A percentile compares a stretch with the other conserved stretches of the same genome.
Conservation (phyloP, 1,140 invertebrate species). For the Chymomyza costata region DNA sequence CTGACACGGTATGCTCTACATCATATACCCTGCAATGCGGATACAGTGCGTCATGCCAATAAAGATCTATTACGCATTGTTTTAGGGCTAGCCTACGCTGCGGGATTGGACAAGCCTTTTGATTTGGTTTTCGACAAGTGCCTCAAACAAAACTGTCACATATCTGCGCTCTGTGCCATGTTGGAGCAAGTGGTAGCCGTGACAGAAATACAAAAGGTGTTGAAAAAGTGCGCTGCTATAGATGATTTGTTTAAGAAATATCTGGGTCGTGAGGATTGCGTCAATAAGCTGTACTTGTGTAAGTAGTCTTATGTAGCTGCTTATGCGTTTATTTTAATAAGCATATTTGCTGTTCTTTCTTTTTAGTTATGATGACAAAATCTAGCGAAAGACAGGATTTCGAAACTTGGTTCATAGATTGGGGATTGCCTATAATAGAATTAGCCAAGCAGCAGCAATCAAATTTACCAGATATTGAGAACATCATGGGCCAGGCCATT, state of each 20-base stretch:
- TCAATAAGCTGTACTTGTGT: slow-evolving; percentile 55
- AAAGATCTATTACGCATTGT: slow-evolving; percentile 68
- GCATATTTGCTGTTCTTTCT: neutral
- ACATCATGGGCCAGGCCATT: slow-evolving; percentile 44
- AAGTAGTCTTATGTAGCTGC: slow-evolving; percentile 9
- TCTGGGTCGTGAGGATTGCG: slow-evolving; percentile 52
- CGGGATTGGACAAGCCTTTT: neutral
- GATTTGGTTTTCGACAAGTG: slow-evolving; percentile 28
- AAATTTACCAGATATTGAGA: slow-evolving; percentile 35
- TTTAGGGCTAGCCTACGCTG: slow-evolving; percentile 14
- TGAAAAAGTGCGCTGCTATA: slow-evolving; percentile 48
- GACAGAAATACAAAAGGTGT: slow-evolving; percentile 31
- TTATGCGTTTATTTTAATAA: neutral
- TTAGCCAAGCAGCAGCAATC: slow-evolving; percentile 14
- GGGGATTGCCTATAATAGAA: slow-evolving; percentile 33
- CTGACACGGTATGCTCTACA: slow-evolving; percentile 76
- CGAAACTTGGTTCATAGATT: slow-evolving; percentile 36
- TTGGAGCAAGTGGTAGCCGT: slow-evolving; percentile 42
- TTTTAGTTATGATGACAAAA: slow-evolving; percentile 36
- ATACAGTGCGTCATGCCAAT: slow-evolving; percentile 78
- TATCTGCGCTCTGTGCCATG: slow-evolving; percentile 41
- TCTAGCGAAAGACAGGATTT: slow-evolving; percentile 9
- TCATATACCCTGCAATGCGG: slow-evolving; percentile 69
- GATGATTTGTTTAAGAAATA: slow-evolving; percentile 38
- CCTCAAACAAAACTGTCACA: slow-evolving; percentile 11